Evolutionary conservation across 2,113 vertebrate genomes (phyloP).

Genomic region (Strix uralensis): DNA sequence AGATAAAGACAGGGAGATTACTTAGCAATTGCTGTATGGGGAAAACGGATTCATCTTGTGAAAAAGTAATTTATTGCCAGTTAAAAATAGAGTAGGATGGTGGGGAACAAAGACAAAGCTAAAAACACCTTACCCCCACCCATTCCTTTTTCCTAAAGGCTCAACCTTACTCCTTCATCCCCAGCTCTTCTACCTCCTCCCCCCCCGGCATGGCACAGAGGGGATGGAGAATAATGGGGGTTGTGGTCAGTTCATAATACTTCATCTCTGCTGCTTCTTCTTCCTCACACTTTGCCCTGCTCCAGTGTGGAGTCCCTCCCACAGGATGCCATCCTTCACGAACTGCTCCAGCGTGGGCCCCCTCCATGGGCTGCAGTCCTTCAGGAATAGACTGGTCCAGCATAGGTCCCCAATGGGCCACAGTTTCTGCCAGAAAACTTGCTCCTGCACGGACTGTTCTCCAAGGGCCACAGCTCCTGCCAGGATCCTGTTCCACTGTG

Average conservation of each 20-base stretch:
- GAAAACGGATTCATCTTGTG: not conserved
- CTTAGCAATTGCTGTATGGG: not conserved
- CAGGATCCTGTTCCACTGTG: not conserved
- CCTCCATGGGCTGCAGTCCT: not conserved
- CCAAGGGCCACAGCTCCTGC: not conserved
- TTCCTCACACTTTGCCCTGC: not conserved
- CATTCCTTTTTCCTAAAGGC: not conserved
- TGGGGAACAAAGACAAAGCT: not conserved
- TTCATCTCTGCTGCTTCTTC: not conserved
- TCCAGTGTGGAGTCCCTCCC: not conserved
- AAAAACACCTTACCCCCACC: not conserved
- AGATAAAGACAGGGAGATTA: not conserved
- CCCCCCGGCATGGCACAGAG: rapidly evolving
- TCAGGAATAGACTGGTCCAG: not conserved
- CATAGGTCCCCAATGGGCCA: not conserved
- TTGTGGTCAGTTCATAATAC: not conserved
- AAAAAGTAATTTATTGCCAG: not conserved
- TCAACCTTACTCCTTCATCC: not conserved
- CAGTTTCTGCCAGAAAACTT: not conserved
- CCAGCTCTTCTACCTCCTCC: not conserved
- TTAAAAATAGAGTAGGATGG: not conserved
- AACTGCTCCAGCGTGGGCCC: not conserved
- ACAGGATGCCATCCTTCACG: not conserved
- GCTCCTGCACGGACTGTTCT: not conserved
- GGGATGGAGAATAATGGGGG: not conserved